Base-by-base conservation (phyloP, 1,140 invertebrate genomes). In the Camponotus pennsylvanicus region DNA sequence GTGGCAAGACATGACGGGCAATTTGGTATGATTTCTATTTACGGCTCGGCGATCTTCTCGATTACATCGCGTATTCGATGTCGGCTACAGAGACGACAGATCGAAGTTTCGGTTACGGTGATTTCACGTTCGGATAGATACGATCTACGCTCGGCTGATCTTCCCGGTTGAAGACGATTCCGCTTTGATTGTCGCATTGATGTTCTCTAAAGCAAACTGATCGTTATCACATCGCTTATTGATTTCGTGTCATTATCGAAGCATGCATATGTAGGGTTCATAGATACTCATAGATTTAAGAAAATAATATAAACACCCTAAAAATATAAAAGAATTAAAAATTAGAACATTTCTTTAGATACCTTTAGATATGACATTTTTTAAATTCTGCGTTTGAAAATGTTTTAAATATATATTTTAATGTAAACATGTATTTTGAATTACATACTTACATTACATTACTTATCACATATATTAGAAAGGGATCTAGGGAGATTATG, bases 21-120 rank as follows among this genome's bases (percentile, higher is more conserved):
- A 87, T 91, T 91, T 86, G 83, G 73, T 89, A 85, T 90, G 82
- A 91, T 91, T 92, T 91, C 89, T 90, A 83, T 92, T 92, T 59
- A 91, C 87, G 90, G 89, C 69, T 91, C 82, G 64, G 3, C 71
- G 79, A 87, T 70, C 61, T 55, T 5, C 49, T 67, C 85, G 52
- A 82, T 85, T 85, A 55, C n/a, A 55, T 73, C 49, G 49, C 40
- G 64, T n/a, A 61, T 9, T 15, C 34, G 49, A 52, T 52, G 49
- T 42, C 67, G 70, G 15, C 21, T 13, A 49, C 27, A 55, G 8
- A 27, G 45, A 18, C 32, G 49, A 9, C n/a, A 49, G 40, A 83
- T 85, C 45, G 42, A 42, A 78, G 59, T 85, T 69, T 76, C 32
- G 42, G 64, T 70, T 61, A 85, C 59, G 64, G 55, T 5, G 37